Evolutionary conservation across 2,797 vertebrate genomes (phyloP).

Genomic region (Manis javanica): DNA sequence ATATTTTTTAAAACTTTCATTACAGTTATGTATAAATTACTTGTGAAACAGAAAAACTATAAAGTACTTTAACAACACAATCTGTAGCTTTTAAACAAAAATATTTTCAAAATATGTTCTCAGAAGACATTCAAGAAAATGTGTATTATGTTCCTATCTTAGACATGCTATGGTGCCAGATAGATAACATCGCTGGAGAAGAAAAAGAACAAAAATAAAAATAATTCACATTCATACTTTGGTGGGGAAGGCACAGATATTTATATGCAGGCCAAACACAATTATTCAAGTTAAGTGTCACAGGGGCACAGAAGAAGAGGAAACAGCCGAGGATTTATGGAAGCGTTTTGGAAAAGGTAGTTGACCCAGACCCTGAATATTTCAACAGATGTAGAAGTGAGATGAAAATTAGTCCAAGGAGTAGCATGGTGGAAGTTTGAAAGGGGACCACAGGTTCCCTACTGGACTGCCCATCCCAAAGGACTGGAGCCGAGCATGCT

Average conservation of each 20-base stretch:
- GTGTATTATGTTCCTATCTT: neutral
- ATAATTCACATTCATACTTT: neutral
- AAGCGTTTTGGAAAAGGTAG: neutral
- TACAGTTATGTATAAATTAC: neutral
- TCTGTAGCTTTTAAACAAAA: constrained; percentile 29
- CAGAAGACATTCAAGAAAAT: neutral
- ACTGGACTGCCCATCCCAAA: neutral
- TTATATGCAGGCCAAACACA: neutral
- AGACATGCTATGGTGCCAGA: neutral
- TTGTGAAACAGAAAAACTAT: neutral
- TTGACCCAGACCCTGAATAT: neutral
- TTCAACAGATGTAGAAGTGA: neutral
- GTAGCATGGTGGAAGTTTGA: neutral
- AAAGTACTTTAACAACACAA: neutral
- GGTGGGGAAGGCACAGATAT: neutral
- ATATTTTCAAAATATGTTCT: neutral
- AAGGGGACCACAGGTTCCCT: neutral
- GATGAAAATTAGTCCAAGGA: neutral
- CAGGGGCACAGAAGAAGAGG: neutral
- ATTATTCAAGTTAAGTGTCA: neutral
- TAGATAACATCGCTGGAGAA: neutral
- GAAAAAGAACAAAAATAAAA: neutral
- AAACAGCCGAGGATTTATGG: neutral
- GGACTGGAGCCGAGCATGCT: neutral
- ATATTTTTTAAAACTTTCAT: neutral